Percentiles rank a stretch among this genome's conserved stretches.
phyloP scores from a whole-genome alignment of 2,797 vertebrate genomes.

The Pangasius krempfi region DNA sequence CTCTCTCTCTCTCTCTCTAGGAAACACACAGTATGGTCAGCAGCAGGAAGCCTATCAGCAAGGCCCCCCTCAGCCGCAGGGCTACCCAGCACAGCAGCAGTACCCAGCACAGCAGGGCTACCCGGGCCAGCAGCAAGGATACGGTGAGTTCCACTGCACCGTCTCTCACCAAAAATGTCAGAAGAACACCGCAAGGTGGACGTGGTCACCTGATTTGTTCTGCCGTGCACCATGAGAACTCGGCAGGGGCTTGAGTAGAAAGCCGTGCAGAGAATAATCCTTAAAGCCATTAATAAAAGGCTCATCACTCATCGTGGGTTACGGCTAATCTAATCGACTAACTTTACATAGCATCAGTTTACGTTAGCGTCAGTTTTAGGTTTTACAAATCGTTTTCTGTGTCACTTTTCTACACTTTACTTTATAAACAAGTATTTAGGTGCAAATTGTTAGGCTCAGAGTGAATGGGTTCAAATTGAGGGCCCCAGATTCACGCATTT shows the following conservation, averaged over 20 bases:
- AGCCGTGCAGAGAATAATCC: not conserved
- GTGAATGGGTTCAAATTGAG: not conserved
- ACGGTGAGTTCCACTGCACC: slow-evolving; percentile 79
- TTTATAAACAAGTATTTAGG: not conserved
- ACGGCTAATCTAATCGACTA: not conserved
- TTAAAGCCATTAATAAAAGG: too few relatives aligned
- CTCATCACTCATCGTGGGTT: not conserved
- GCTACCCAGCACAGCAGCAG: slow-evolving; percentile 90
- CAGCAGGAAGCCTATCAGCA: slow-evolving; percentile 96
- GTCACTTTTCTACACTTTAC: not conserved
- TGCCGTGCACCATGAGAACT: not conserved
- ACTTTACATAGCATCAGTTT: not conserved
- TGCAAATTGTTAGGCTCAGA: not conserved
- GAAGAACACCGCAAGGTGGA: not conserved
- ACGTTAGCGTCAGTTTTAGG: not conserved
- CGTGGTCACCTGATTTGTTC: not conserved
- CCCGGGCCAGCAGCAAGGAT: slow-evolving; percentile 93
- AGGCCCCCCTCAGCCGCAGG: slow-evolving; percentile 93
- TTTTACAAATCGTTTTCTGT: not conserved
- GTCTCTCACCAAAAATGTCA: not conserved
- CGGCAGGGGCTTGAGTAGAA: not conserved
- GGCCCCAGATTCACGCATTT: too few relatives aligned
- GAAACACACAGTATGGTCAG: slow-evolving; percentile 92
- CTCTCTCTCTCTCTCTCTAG: slow-evolving; percentile 74
- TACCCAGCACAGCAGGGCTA: slow-evolving; percentile 92